These are phyloP conservation scores for Cancer borealis DNA, from an alignment of 2,888 invertebrate species.

Conservation along the genomic window DNA sequence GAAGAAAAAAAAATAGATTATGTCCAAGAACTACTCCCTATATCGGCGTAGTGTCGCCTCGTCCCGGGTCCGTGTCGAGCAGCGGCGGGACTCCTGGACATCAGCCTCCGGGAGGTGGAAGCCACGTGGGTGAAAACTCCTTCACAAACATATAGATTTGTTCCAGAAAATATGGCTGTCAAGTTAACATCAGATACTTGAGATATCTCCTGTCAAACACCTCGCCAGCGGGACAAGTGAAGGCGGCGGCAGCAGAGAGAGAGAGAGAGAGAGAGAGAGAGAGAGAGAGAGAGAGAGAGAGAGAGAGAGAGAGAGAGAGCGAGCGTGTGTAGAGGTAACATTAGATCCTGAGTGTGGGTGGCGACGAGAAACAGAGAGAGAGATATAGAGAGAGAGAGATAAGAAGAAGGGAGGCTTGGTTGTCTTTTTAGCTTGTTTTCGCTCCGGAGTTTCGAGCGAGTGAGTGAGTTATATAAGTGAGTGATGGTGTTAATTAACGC, in stretches of 20 bases:
- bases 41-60: not conserved
- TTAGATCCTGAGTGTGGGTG: constrained; percentile 67
- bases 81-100: not conserved
- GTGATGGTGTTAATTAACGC: constrained; percentile 14
- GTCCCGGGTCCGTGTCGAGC: not conserved
- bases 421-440: constrained; percentile 31
- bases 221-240: constrained; percentile 22
- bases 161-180: constrained; percentile 36
- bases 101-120: constrained; percentile 30
- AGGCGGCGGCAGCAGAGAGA: constrained; percentile 4
- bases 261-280: constrained; percentile 47
- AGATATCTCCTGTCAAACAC: not conserved
- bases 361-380: constrained; percentile 49
- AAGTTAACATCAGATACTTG: not conserved
- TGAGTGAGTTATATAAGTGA: not conserved
- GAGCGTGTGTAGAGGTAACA: not conserved
- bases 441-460: not conserved
- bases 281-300: constrained; percentile 44
- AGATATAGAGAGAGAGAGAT: not conserved
- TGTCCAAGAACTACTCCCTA: constrained; percentile 25
- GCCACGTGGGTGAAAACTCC: constrained; percentile 27
- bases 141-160: constrained; percentile 13
- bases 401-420: not conserved
- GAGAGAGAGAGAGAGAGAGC: not conserved
- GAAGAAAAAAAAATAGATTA: not conserved